Conservation (phyloP, 2,888 invertebrate genomes). For the Unio delphinus region DNA sequence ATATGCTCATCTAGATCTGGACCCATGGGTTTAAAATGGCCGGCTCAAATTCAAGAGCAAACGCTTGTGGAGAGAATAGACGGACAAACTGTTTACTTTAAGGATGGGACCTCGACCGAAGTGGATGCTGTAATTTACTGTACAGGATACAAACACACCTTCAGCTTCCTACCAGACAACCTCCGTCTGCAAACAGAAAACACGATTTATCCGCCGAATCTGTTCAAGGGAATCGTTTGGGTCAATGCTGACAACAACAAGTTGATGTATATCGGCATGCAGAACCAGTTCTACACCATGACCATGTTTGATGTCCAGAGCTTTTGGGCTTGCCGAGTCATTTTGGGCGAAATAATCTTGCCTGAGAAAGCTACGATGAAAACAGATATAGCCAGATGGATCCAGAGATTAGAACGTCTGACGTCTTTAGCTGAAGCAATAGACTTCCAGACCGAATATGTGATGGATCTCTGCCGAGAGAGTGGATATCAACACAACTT, state of each 20-base stretch:
- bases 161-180: conserved; percentile 8
- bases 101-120: conserved; percentile 14
- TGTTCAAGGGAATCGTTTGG: conserved; percentile 17
- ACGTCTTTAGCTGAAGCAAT: conserved; percentile 19
- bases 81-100: conserved; percentile 17
- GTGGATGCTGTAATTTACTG: conserved; percentile 23
- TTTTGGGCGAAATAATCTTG: not conserved
- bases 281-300: conserved; percentile 27
- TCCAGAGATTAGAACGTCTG: conserved; percentile 5
- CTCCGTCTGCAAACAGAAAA: conserved; percentile 3
- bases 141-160: conserved; percentile 17
- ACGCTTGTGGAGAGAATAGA: conserved; percentile 15
- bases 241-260: conserved; percentile 22
- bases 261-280: conserved; percentile 22
- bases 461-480: conserved; percentile 17
- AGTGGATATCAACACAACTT: conserved; percentile 9
- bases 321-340: conserved; percentile 22
- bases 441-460: conserved; percentile 23
- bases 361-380: conserved; percentile 12
- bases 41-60: conserved; percentile 25
- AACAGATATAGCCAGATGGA: conserved; percentile 13
- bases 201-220: conserved; percentile 5
- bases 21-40: conserved; percentile 30
- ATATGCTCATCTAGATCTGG: conserved; percentile 18
- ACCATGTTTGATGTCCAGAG: conserved; percentile 34